Evolutionary conservation across 2,797 vertebrate species (phyloP).

Genomic region (Emydoidea blandingii): DNA sequence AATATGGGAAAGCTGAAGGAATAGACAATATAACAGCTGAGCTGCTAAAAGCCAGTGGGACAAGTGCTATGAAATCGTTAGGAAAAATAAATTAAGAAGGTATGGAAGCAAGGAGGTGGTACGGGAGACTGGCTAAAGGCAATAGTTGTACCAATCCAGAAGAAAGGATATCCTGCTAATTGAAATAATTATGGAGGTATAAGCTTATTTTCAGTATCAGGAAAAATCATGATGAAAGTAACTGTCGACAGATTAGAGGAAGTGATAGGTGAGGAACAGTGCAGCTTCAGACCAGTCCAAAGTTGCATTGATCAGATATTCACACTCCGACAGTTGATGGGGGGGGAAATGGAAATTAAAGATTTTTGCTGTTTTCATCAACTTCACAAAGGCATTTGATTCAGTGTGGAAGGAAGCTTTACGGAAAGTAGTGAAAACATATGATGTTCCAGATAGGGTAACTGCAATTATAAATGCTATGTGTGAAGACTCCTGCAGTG

Average conservation of each 20-base stretch:
- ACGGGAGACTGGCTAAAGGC: too few relatives aligned
- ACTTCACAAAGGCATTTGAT: not conserved
- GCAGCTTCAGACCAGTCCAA: not conserved
- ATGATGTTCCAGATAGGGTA: not conserved
- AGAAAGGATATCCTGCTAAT: too few relatives aligned
- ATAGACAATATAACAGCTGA: not conserved
- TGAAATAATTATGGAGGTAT: too few relatives aligned
- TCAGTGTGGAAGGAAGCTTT: not conserved
- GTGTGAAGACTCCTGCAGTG: not conserved
- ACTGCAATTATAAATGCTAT: not conserved
- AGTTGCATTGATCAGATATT: not conserved
- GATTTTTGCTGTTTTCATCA: not conserved
- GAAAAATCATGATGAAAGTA: too few relatives aligned
- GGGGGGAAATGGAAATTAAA: not conserved
- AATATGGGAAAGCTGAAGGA: not conserved
- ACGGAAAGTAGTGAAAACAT: not conserved
- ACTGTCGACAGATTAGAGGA: too few relatives aligned
- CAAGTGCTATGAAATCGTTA: not conserved
- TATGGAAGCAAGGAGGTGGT: too few relatives aligned
- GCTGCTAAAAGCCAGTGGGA: not conserved
- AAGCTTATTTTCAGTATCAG: too few relatives aligned
- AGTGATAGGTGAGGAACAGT: too few relatives aligned
- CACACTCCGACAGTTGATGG: not conserved
- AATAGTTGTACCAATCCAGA: too few relatives aligned
- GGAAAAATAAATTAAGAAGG: not conserved